Conservation (phyloP, 2,888 invertebrate species). For the Limnephilus rhombicus region DNA sequence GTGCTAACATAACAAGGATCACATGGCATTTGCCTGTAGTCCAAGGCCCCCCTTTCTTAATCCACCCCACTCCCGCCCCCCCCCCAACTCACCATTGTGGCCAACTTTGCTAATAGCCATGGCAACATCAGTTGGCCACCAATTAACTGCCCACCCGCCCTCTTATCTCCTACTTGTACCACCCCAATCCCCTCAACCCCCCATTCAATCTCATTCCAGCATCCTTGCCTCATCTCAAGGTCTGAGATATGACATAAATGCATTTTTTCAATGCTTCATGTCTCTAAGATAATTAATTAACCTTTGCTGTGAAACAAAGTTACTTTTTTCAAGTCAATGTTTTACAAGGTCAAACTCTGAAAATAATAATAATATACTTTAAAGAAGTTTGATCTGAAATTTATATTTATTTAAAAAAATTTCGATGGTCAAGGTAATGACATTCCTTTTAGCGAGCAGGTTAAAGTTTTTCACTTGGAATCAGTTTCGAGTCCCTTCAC, state of each 20-base stretch:
- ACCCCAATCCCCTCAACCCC: neutral
- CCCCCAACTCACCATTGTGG: slow-evolving; percentile 9
- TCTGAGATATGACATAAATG: neutral
- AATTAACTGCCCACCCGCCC: slow-evolving; percentile 55
- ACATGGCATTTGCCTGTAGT: neutral
- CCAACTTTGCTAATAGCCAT: slow-evolving; percentile 56
- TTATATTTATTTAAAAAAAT: too few species aligned
- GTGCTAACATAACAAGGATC: neutral
- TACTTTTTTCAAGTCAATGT: neutral
- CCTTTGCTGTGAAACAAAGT: neutral
- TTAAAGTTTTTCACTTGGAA: too few species aligned
- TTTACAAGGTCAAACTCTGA: neutral
- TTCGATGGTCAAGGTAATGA: too few species aligned
- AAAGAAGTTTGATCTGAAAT: neutral
- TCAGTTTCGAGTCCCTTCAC: too few species aligned
- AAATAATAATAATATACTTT: neutral
- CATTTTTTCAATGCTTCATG: neutral
- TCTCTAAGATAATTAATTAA: neutral
- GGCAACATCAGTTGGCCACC: slow-evolving; percentile 61
- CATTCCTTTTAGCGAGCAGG: too few species aligned
- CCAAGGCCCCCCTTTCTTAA: neutral
- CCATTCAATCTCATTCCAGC: neutral
- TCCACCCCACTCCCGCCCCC: neutral
- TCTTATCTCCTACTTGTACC: slow-evolving; percentile 10
- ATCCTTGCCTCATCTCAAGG: neutral